Conservation (phyloP, 2,113 vertebrate genomes). For the Theristicus caerulescens region DNA sequence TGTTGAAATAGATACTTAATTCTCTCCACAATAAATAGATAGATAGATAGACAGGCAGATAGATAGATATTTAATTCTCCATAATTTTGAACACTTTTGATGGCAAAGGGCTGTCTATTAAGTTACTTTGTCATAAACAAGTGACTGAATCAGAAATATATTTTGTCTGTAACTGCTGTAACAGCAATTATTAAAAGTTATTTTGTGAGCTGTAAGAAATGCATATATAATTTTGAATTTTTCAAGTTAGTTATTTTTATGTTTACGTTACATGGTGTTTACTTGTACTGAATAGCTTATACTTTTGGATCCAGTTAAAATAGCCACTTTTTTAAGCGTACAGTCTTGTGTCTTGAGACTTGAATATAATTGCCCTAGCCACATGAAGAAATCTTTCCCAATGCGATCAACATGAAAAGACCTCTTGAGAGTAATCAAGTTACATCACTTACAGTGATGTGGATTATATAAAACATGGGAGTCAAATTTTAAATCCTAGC, state of each 20-base stretch:
- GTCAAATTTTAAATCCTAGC: background rate
- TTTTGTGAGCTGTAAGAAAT: background rate
- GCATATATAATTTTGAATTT: background rate
- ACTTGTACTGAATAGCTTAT: background rate
- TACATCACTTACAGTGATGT: background rate
- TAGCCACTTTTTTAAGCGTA: background rate
- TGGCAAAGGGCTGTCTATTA: background rate
- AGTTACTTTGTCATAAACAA: background rate
- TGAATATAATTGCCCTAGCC: background rate
- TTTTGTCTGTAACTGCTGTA: background rate
- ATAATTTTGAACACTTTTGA: background rate
- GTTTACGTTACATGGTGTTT: background rate
- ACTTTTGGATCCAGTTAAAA: background rate
- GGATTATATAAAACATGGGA: background rate
- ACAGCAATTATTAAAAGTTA: background rate
- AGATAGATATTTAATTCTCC: background rate
- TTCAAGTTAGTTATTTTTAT: background rate
- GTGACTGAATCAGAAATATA: background rate
- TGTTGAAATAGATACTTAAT: background rate
- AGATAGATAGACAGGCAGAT: background rate
- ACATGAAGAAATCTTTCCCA: background rate
- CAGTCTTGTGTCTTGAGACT: background rate
- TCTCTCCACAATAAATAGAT: background rate
- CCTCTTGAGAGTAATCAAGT: background rate
- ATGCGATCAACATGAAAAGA: background rate